phyloP scores from a whole-genome alignment of 2,797 vertebrate genomes.

The Manis crassicaudata region DNA sequence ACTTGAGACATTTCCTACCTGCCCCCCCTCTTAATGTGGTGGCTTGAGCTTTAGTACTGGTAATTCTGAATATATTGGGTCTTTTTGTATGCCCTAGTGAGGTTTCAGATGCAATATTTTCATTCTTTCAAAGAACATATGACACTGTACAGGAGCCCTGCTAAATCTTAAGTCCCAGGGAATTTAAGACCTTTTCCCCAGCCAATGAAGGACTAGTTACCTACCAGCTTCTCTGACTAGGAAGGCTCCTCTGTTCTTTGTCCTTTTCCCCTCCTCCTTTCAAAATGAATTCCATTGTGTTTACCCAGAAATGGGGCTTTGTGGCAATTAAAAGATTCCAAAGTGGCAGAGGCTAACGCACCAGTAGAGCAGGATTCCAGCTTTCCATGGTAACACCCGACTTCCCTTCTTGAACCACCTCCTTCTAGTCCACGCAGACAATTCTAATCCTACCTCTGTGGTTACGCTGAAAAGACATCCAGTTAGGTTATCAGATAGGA shows the following conservation, averaged over 20 bases:
- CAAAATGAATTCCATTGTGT: slow-evolving; percentile 73
- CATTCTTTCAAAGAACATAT: not conserved
- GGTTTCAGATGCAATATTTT: not conserved
- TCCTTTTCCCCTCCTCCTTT: slow-evolving; percentile 16
- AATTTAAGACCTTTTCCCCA: not conserved
- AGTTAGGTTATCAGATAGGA: slow-evolving; percentile 82
- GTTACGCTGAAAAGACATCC: slow-evolving; percentile 80
- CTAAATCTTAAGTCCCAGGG: not conserved
- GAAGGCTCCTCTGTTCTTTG: slow-evolving; percentile 52
- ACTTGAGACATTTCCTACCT: not conserved
- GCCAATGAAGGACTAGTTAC: not conserved
- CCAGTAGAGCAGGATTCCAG: slow-evolving; percentile 87
- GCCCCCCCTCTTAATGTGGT: not conserved
- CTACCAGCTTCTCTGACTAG: slow-evolving; percentile 44
- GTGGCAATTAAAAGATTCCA: slow-evolving; percentile 83
- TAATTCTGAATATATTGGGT: slow-evolving; percentile 13
- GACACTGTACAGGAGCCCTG: not conserved
- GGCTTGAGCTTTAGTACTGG: not conserved
- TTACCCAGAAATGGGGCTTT: slow-evolving; percentile 79
- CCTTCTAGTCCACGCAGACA: slow-evolving; percentile 80
- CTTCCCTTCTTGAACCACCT: slow-evolving; percentile 77
- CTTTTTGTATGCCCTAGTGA: not conserved
- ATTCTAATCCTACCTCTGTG: slow-evolving; percentile 81
- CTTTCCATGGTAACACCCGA: slow-evolving; percentile 87
- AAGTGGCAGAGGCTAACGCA: slow-evolving; percentile 83